These are phyloP conservation scores for Panurus biarmicus DNA, from an alignment of 2,113 vertebrate genomes.

Conservation along the genomic window DNA sequence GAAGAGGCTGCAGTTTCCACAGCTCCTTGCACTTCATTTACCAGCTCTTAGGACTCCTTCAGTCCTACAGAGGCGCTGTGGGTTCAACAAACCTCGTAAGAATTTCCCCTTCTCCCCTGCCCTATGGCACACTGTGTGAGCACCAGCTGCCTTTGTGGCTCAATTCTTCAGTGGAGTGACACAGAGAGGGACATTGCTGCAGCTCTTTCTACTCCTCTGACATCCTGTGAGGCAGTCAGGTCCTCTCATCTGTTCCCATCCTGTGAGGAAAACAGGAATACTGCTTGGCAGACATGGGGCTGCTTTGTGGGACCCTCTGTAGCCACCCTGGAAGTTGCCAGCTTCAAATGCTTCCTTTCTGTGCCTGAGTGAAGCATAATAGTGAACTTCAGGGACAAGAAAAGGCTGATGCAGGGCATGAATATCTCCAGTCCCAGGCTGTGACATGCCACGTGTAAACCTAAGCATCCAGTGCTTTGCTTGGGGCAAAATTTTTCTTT, in stretches of 20 bases:
- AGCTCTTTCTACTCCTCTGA: neutral
- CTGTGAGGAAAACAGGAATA: neutral
- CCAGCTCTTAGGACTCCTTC: neutral
- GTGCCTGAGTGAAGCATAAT: neutral
- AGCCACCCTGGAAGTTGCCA: neutral
- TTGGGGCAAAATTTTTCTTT: constrained; percentile 9
- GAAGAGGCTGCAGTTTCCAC: neutral
- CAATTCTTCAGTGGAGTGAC: too few species aligned
- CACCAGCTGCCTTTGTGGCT: neutral
- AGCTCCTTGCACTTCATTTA: neutral
- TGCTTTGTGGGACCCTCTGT: neutral
- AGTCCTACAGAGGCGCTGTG: neutral
- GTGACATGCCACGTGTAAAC: neutral
- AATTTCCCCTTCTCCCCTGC: neutral
- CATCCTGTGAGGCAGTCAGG: fast-evolving
- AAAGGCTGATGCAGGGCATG: neutral
- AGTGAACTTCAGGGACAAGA: neutral
- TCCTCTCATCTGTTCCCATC: neutral
- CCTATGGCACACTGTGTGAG: fast-evolving
- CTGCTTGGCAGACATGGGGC: neutral
- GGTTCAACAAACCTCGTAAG: fast-evolving
- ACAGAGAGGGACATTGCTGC: neutral
- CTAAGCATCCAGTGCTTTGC: constrained; percentile 9
- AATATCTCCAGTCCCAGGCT: constrained; percentile 7
- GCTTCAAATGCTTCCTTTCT: fast-evolving